Evolutionary conservation across 2,113 vertebrate genomes (phyloP), one percentile per base, ranked within the genome.

Genomic region (Coryphaenoides rupestris): DNA sequence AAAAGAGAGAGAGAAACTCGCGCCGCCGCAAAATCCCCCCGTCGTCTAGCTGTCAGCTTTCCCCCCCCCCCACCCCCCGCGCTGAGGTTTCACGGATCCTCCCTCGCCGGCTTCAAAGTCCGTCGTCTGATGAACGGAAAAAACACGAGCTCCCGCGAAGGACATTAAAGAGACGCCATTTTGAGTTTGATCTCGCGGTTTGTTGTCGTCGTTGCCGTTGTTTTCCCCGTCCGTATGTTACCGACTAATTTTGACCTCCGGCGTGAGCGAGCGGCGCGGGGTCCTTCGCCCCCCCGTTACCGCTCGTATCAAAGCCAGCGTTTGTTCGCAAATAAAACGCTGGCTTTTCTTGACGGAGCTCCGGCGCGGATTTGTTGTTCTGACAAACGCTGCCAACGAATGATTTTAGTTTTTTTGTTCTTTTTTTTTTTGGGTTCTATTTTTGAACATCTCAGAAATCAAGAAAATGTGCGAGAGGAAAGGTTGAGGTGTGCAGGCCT

Each of bases 301-400:
- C 83, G 83, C 80, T 70, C 69, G 60, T 81, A 87, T 89, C 84
- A 90, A 88, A 90, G 76, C 75, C 81, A 81, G 80, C 88, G 88
- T 89, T 91, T 90, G 89, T 88, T 90, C 88, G 80, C 85, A 90
- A n/a, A 88, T 90, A 89, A 90, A 91, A 86, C 28, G 71, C 80
- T 75, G 87, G 84, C 85, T 26, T n/a, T n/a, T n/a, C n/a, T 87
- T 89, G 89, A 88, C 83, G 80, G 47, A 3, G 72, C 75, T 89
- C 88, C 88, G 89, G 63, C 76, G 24, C 75, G 84, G 77, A 86
- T 82, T 87, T 88, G 76, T 86, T n/a, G 69, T 62, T 65, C 82
- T 84, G 59, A 65, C 49, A 57, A n/a, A 62, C 21, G 64, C 10
- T 64, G 88, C 90, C 88, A 89, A 80, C 70, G 28, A 73, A 76